These are phyloP conservation scores for Sphenopsis melanotis DNA, from an alignment of 2,797 vertebrate species.

Conservation along the genomic window DNA sequence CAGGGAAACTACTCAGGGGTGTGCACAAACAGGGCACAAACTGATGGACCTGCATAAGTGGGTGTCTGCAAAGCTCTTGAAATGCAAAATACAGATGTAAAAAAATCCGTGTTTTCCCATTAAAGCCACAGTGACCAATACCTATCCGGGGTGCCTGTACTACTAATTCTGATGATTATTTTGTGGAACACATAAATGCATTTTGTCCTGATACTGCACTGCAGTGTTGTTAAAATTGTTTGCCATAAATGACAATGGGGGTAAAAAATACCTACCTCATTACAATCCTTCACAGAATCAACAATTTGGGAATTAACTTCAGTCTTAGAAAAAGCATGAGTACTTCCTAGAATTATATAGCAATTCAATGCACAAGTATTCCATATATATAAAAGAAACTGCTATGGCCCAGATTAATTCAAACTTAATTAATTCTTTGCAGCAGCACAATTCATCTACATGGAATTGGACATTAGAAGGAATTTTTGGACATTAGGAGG, in stretches of 20 bases:
- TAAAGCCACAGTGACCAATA: not conserved
- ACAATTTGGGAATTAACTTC: not conserved
- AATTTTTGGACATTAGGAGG: not conserved
- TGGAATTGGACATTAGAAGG: not conserved
- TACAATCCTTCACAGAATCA: not conserved
- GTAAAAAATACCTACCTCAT: not conserved
- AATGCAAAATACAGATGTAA: not conserved
- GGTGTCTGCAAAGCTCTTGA: not conserved
- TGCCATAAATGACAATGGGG: not conserved
- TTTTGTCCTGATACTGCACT: not conserved
- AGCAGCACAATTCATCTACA: not conserved
- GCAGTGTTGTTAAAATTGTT: not conserved
- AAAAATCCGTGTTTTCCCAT: not conserved
- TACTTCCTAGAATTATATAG: not conserved
- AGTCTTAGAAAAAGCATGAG: not conserved
- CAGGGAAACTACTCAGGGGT: slow-evolving; percentile 7
- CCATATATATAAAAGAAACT: not conserved
- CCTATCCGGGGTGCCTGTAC: not conserved
- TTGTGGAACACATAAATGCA: not conserved
- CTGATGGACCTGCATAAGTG: not conserved
- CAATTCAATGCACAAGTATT: not conserved
- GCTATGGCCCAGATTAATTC: not conserved
- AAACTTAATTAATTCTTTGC: not conserved
- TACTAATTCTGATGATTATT: not conserved
- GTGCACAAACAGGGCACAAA: not conserved